Evolutionary conservation across 2,113 vertebrate genomes (phyloP).

Genomic region (Empidonax alnorum): DNA sequence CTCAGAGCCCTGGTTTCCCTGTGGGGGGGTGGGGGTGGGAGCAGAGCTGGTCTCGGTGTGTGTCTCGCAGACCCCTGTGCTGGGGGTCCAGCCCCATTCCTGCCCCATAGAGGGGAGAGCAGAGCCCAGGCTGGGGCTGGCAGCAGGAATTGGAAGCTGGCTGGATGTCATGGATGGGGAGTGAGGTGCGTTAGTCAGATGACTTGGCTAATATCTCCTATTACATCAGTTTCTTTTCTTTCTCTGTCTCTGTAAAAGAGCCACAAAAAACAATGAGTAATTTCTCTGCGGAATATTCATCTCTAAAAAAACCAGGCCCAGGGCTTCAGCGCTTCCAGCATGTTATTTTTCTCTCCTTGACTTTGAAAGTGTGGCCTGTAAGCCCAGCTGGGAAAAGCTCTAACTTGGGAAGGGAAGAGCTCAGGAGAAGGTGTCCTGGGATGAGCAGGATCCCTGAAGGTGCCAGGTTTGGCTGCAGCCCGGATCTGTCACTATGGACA

Average conservation of each 20-base stretch:
- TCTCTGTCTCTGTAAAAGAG: constrained; percentile 38
- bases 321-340: background rate
- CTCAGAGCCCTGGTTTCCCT: fast-evolving
- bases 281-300: constrained; percentile 48
- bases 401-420: background rate
- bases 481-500: background rate
- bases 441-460: background rate
- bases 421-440: background rate
- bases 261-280: constrained; percentile 67
- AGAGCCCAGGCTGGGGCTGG: background rate
- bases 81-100: fast-evolving
- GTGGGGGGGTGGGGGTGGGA: background rate
- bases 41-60: fast-evolving
- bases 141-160: background rate
- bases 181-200: constrained; percentile 43
- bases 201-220: constrained; percentile 30
- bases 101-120: background rate
- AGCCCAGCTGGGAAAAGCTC: background rate
- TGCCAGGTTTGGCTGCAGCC: background rate
- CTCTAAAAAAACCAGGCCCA: constrained; percentile 32
- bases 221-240: constrained; percentile 65
- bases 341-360: background rate
- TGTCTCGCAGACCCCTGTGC: background rate
- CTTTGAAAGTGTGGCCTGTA: background rate
- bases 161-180: background rate